A percentile compares a stretch with the other conserved stretches of the same genome.
Evolutionary conservation across 2,888 invertebrate genomes (phyloP).

Genomic region (Oasisia sp.): DNA sequence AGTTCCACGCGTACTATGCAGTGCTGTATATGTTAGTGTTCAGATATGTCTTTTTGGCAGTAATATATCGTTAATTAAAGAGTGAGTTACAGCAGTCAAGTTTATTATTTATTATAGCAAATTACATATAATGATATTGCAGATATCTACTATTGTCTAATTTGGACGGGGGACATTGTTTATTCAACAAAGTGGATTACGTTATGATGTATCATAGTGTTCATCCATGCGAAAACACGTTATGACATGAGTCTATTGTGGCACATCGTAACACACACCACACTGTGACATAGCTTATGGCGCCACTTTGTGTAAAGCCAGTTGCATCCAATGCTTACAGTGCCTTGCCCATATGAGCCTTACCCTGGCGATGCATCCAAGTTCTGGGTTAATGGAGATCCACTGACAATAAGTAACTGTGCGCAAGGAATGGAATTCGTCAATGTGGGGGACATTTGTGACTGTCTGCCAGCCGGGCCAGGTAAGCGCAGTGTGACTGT

Average conservation of each 20-base stretch:
- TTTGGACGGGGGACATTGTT: neutral
- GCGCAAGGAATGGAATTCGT: neutral
- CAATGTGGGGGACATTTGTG: neutral
- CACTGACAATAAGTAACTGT: neutral
- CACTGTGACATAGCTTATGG: neutral
- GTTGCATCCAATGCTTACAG: neutral
- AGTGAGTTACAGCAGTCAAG: too few species aligned
- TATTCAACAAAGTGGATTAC: neutral
- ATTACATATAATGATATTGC: too few species aligned
- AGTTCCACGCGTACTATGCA: too few species aligned
- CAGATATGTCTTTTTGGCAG: too few species aligned
- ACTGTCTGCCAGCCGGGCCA: neutral
- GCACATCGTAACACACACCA: neutral
- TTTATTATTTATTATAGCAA: too few species aligned
- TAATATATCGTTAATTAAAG: too few species aligned
- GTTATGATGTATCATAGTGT: too few species aligned
- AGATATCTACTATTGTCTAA: too few species aligned
- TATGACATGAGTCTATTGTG: neutral
- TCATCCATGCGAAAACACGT: too few species aligned
- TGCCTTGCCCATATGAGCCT: neutral
- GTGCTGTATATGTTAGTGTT: too few species aligned
- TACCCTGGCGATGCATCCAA: neutral
- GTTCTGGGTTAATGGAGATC: neutral
- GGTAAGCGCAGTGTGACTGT: neutral
- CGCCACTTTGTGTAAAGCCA: neutral